Percentiles rank a stretch among this genome's conserved stretches.
These are phyloP conservation scores for Anarhynchus alexandrinus DNA, from an alignment of 2,113 vertebrate species.

Conservation along the genomic window DNA sequence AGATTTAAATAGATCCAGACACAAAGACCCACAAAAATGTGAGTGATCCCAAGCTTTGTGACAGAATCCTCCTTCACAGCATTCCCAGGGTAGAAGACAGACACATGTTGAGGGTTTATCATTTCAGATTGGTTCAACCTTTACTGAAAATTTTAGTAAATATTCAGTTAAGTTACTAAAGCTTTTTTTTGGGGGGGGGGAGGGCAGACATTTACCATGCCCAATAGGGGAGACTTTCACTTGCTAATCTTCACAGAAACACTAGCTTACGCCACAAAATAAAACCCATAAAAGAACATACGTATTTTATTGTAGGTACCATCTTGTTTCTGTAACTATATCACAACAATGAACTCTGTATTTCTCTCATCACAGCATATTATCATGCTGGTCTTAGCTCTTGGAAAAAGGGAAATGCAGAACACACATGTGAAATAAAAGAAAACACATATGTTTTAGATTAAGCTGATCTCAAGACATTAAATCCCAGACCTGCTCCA, in stretches of 20 bases:
- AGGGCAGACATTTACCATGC: background rate
- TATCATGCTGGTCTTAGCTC: background rate
- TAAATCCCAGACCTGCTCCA: background rate
- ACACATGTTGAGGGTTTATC: background rate
- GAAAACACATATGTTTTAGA: constrained; percentile 20
- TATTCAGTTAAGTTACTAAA: background rate
- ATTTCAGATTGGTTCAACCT: background rate
- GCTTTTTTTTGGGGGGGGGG: background rate
- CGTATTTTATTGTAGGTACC: background rate
- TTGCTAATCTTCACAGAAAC: background rate
- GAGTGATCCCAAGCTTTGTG: background rate
- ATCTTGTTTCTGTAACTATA: background rate
- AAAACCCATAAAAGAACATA: background rate
- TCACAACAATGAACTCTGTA: background rate
- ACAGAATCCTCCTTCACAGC: background rate
- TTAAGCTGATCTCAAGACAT: background rate
- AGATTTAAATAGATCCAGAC: constrained; percentile 45
- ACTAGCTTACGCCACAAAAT: background rate
- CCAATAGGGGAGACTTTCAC: background rate
- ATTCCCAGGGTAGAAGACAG: background rate
- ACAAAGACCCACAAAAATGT: background rate
- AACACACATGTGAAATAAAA: constrained; percentile 41
- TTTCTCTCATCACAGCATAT: background rate
- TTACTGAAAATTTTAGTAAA: background rate
- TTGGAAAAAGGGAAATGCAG: background rate